These are phyloP conservation scores for Tenthredo livida DNA, from an alignment of 2,888 invertebrate genomes.

Conservation along the genomic window DNA sequence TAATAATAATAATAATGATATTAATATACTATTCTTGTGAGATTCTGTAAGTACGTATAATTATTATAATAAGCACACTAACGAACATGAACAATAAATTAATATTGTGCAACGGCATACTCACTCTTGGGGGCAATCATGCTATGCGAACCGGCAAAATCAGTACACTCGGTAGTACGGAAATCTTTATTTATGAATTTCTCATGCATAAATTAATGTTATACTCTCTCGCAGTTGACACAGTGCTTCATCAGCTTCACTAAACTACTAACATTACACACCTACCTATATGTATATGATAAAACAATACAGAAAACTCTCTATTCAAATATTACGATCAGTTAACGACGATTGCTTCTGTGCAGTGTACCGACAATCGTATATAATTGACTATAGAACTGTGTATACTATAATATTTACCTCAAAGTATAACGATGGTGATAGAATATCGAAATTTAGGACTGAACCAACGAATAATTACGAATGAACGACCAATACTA, in stretches of 20 bases:
- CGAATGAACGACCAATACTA: background rate
- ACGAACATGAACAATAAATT: conserved; percentile 29
- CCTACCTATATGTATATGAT: conserved; percentile 33
- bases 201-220: conserved; percentile 35
- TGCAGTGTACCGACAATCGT: conserved; percentile 55
- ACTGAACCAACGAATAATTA: background rate
- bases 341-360: conserved; percentile 37
- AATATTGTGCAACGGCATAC: conserved; percentile 48
- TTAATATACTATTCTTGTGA: conserved; percentile 5
- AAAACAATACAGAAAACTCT: background rate
- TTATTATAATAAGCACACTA: conserved; percentile 39
- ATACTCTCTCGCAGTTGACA: conserved; percentile 25
- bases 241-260: conserved; percentile 27
- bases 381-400: conserved; percentile 15
- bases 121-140: conserved; percentile 48
- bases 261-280: conserved; percentile 45
- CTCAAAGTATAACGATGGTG: background rate
- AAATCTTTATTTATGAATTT: conserved; percentile 29
- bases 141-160: conserved; percentile 33
- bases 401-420: conserved; percentile 4
- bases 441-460: background rate
- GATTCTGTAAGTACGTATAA: conserved; percentile 11
- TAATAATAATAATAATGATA: conserved; percentile 14
- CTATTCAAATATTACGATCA: background rate
- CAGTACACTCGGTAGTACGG: conserved; percentile 50